phyloP scores from a whole-genome alignment of 1,140 invertebrate species.

The Heliconius hewitsoni region DNA sequence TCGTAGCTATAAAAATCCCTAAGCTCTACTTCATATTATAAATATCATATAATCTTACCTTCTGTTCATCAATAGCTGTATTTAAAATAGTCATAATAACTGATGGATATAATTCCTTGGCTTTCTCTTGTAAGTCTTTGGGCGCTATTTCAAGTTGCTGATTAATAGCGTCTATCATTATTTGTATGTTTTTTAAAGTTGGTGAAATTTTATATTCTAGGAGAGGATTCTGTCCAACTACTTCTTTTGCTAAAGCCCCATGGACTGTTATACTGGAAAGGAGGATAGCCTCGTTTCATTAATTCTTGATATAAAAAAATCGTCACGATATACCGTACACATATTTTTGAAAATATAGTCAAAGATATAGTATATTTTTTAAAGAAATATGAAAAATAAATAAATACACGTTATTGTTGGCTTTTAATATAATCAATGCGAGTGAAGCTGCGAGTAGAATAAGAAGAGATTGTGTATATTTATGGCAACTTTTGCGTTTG shows the following conservation, averaged over 20 bases:
- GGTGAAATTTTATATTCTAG: constrained; percentile 71
- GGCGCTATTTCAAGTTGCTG: constrained; percentile 56
- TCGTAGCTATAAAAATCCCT: constrained; percentile 1
- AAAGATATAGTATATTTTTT: no score
- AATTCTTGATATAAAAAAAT: no score
- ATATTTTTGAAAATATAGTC: no score
- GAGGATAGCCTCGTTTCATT: not conserved
- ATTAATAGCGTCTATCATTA: constrained; percentile 58
- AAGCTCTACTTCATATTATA: no score
- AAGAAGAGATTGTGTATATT: no score
- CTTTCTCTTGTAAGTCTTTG: constrained; percentile 38
- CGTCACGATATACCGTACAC: no score
- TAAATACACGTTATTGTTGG: no score
- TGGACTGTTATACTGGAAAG: constrained; percentile 73
- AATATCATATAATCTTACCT: constrained; percentile 48
- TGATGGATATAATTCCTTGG: constrained; percentile 57
- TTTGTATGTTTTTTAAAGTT: constrained; percentile 54
- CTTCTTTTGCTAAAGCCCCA: constrained; percentile 74
- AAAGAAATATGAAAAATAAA: no score
- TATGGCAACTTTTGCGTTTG: no score
- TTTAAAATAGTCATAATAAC: constrained; percentile 56
- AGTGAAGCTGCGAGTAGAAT: no score
- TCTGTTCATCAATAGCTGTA: constrained; percentile 69
- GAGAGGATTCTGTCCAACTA: constrained; percentile 71
- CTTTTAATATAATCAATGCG: no score